Evolutionary conservation across 2,797 vertebrate species (phyloP), one percentile per base, ranked within the genome.

Genomic region (Cynodonichthys magdalenae): DNA sequence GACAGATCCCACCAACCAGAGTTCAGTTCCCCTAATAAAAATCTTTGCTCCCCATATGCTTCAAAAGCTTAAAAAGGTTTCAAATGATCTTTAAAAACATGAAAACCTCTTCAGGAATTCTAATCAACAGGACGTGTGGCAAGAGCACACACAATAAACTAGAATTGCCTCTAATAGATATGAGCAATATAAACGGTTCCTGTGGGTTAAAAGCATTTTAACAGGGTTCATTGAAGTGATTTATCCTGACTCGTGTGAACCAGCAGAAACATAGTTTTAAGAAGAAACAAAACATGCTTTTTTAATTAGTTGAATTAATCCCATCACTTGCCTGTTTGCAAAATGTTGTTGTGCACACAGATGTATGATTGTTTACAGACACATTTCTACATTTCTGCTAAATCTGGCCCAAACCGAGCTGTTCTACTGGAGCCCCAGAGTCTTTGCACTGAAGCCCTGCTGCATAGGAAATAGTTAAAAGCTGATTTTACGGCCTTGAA

Each of bases 401-500:
- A 20, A 59, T 67, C 31, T 53, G 47, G 63, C 29, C 19, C 11
- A 29, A 51, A 14, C 1, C 7, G 10, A 39, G 15, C 47, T 63
- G 24, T 67, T 70, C 27, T 39, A 58, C 15, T 53, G 46, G 2
- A 34, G 41, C 31, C 9, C 18, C 9, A 44, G 24, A 8, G 52
- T 39, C 6, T 54, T 31, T 47, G 36, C 49, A 6, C 6, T 15
- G 2, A 1, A 52, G 46, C 60, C 46, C 44, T 3, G 58, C 46
- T 15, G 74, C 81, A 36, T 10, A 75, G 79, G 74, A 86, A 87
- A 80, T 2, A 0, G 83, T 87, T 87, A 85, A 89, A 74, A 63
- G 54, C 59, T 74, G 64, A 65, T 24, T 24, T 52, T 63, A 27
- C 62, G 59, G 74, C 76, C 57, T 24, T 1, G 51, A 77, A 70